Evolutionary conservation across 1,140 invertebrate genomes (phyloP).

Genomic region (Acyrthosiphon pisum): DNA sequence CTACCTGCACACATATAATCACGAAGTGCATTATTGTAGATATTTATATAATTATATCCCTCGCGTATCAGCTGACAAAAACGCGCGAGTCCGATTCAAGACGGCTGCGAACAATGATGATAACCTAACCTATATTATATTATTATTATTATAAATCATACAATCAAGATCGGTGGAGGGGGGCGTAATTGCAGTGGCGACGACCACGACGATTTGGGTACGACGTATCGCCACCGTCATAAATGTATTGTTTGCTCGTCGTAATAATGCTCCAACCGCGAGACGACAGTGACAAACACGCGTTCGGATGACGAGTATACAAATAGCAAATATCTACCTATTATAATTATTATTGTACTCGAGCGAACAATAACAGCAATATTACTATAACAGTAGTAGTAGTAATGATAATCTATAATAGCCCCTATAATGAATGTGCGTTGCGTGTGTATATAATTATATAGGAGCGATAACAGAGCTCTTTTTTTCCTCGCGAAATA

Average conservation of each 20-base stretch:
- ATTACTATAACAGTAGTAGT: not conserved
- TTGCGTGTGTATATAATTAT: too few species aligned
- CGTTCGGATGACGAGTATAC: not conserved
- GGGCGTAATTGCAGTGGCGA: not conserved
- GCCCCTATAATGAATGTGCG: too few species aligned
- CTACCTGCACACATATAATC: too few species aligned
- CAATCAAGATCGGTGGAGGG: too few species aligned
- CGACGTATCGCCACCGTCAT: too few species aligned
- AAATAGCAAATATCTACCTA: not conserved
- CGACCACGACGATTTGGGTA: too few species aligned
- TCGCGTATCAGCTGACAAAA: not conserved
- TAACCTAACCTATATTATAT: not conserved
- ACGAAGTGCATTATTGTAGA: not conserved
- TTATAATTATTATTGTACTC: not conserved
- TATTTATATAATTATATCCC: not conserved
- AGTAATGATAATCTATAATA: too few species aligned
- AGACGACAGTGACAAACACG: not conserved
- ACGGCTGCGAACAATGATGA: not conserved
- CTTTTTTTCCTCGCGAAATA: too few species aligned
- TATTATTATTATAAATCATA: not conserved
- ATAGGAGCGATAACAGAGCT: too few species aligned
- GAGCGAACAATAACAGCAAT: not conserved
- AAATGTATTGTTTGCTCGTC: not conserved
- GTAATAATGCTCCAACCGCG: not conserved
- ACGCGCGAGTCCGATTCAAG: not conserved